phyloP scores from a whole-genome alignment of 2,113 vertebrate genomes.

The Caretta caretta region DNA sequence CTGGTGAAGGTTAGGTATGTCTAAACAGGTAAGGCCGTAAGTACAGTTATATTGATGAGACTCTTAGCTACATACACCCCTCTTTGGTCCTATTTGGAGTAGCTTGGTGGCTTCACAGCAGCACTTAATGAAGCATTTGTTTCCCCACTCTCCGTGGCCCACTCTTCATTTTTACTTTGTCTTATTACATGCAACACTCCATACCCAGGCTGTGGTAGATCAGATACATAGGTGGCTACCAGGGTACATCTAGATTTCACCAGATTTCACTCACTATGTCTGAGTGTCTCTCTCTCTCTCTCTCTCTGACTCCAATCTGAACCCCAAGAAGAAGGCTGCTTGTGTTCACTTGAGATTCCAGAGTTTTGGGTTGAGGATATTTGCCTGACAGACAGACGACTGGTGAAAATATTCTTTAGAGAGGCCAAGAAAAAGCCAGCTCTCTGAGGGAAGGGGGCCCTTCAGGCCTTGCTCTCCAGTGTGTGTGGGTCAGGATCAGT shows the following conservation, averaged over 20 bases:
- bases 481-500: not conserved
- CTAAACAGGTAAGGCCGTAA: not conserved
- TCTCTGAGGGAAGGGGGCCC: not conserved
- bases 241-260: fast-evolving
- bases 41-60: not conserved
- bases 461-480: not conserved
- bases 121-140: fast-evolving
- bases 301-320: not conserved
- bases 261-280: not conserved
- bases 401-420: not conserved
- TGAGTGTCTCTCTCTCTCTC: not conserved
- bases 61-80: not conserved
- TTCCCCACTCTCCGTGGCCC: not conserved
- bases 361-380: not conserved
- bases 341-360: not conserved
- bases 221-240: not conserved
- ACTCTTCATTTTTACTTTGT: not conserved
- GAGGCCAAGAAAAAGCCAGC: not conserved
- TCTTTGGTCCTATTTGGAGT: not conserved
- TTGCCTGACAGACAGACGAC: not conserved
- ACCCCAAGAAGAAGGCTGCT: not conserved
- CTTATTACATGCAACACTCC: not conserved
- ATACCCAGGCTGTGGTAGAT: not conserved
- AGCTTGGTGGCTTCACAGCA: not conserved
- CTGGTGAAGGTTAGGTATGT: not conserved